phyloP scores from a whole-genome alignment of 2,113 vertebrate genomes.

The Thryonomys swinderianus region DNA sequence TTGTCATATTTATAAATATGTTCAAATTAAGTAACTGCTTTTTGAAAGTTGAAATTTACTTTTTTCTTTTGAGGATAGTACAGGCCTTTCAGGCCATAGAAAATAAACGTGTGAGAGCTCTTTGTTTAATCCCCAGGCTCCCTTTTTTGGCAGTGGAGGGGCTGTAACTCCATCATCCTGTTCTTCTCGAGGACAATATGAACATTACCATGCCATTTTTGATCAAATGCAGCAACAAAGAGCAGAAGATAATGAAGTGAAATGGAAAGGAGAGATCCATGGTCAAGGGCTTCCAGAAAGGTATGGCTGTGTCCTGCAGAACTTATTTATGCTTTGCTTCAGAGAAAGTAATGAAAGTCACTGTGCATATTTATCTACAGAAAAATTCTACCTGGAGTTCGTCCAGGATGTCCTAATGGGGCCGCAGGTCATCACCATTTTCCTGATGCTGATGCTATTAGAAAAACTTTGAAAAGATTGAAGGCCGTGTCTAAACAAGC shows the following conservation, averaged over 20 bases:
- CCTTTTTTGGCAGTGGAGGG: conserved; percentile 85
- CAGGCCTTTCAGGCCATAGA: neutral
- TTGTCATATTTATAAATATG: conserved; percentile 12
- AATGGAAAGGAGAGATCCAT: conserved; percentile 69
- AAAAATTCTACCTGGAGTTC: conserved; percentile 85
- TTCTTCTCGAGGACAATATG: conserved; percentile 87
- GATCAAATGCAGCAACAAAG: conserved; percentile 90
- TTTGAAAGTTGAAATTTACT: conserved; percentile 35
- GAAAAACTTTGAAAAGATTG: conserved; percentile 91
- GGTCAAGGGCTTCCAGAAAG: conserved; percentile 80
- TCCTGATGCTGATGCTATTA: conserved; percentile 87
- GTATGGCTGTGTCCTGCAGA: conserved; percentile 78
- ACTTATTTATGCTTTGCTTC: conserved; percentile 62
- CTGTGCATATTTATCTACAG: conserved; percentile 84
- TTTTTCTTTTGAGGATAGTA: conserved; percentile 34
- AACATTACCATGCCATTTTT: conserved; percentile 91
- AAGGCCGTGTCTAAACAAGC: conserved; percentile 91
- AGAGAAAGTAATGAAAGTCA: conserved; percentile 80
- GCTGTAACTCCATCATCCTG: conserved; percentile 77
- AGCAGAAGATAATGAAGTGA: conserved; percentile 84
- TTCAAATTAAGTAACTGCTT: conserved; percentile 43
- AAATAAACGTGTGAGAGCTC: conserved; percentile 72
- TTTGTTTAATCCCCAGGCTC: conserved; percentile 84
- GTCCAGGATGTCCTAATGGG: conserved; percentile 86
- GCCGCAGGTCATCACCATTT: conserved; percentile 82